Percentiles rank a stretch among this genome's conserved stretches.
Evolutionary conservation across 2,888 invertebrate genomes (phyloP).

Genomic region (Drosophila mayaguana): DNA sequence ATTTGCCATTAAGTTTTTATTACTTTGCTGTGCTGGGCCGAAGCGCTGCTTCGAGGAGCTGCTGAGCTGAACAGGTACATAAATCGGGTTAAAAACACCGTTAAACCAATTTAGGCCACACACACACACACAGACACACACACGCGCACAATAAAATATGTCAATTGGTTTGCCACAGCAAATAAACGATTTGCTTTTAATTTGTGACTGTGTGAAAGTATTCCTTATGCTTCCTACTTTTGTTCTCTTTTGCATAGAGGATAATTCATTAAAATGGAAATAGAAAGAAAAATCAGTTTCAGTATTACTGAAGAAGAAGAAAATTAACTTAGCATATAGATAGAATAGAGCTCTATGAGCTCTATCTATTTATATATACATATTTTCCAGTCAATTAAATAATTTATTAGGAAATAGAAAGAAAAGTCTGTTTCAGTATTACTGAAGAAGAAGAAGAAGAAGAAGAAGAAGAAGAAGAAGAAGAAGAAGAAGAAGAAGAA

Average conservation of each 20-base stretch:
- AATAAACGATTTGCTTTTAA: slow-evolving; percentile 34
- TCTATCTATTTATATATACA: too few relatives aligned
- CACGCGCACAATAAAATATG: slow-evolving; percentile 44
- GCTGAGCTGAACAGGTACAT: slow-evolving; percentile 53
- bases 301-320: too few relatives aligned
- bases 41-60: slow-evolving; percentile 9
- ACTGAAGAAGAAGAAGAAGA: too few relatives aligned
- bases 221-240: background rate
- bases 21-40: slow-evolving; percentile 38
- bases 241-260: background rate
- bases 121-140: slow-evolving; percentile 6
- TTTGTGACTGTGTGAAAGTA: slow-evolving; percentile 19
- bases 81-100: slow-evolving; percentile 36
- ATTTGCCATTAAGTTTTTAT: slow-evolving; percentile 76
- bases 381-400: too few relatives aligned
- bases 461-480: too few relatives aligned
- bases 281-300: background rate
- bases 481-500: too few relatives aligned
- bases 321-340: too few relatives aligned
- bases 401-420: too few relatives aligned
- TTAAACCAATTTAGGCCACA: slow-evolving; percentile 30
- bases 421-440: too few relatives aligned
- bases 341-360: too few relatives aligned
- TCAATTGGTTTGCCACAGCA: slow-evolving; percentile 38
- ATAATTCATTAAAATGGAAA: background rate